These are phyloP conservation scores for Chaetura pelagica DNA, from an alignment of 2,113 vertebrate genomes.

Conservation along the genomic window DNA sequence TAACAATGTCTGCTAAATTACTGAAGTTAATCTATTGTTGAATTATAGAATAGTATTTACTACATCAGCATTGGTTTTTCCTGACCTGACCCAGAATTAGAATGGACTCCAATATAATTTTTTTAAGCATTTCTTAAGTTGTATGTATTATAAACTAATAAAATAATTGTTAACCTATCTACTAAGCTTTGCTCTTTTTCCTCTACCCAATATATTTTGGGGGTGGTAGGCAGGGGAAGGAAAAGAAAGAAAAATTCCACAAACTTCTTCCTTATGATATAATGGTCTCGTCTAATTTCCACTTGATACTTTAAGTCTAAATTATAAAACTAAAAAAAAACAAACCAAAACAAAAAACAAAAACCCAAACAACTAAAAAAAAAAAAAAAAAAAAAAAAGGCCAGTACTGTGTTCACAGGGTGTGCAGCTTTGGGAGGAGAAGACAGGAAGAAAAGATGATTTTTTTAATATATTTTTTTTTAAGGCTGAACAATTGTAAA, in stretches of 20 bases:
- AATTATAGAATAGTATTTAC: conserved; percentile 49
- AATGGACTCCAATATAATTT: conserved; percentile 56
- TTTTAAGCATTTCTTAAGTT: conserved; percentile 60
- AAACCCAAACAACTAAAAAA: too few species aligned
- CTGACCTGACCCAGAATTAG: conserved; percentile 53
- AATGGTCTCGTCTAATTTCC: neutral
- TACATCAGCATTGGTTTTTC: conserved; percentile 3
- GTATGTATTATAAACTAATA: conserved; percentile 64
- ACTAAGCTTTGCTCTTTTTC: neutral
- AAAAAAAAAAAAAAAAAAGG: too few species aligned
- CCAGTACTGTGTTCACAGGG: neutral
- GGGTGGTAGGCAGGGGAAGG: neutral
- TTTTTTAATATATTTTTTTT: neutral
- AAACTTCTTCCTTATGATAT: neutral
- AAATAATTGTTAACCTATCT: conserved; percentile 29
- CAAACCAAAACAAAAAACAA: too few species aligned
- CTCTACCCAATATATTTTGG: neutral
- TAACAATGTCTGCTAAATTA: conserved; percentile 44
- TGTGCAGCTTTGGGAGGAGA: neutral
- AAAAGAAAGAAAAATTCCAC: neutral
- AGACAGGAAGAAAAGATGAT: conserved; percentile 15
- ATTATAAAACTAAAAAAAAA: too few species aligned
- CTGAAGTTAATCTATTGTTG: conserved; percentile 37
- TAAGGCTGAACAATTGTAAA: conserved; percentile 22
- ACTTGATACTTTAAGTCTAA: neutral